phyloP scores from a whole-genome alignment of 2,888 invertebrate species.

The Melanophora roralis region DNA sequence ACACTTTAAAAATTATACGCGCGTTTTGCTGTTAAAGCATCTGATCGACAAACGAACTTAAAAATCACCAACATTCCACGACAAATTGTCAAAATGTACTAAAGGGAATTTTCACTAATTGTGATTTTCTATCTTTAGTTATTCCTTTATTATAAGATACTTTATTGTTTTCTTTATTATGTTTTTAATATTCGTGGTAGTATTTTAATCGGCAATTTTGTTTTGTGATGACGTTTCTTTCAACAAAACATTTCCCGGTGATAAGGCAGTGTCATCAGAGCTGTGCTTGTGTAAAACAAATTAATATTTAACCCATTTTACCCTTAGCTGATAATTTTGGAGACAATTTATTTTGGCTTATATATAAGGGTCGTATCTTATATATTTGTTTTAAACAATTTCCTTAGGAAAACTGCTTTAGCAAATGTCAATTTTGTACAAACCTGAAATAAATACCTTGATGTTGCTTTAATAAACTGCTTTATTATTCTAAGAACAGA shows the following conservation, averaged over 20 bases:
- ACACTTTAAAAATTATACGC: constrained; percentile 25
- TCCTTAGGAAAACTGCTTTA: too few species aligned
- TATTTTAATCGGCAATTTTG: constrained; percentile 6
- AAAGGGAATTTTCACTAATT: constrained; percentile 49
- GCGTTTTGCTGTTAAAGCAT: constrained; percentile 14
- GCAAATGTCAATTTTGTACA: too few species aligned
- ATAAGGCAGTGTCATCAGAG: background rate
- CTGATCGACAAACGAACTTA: background rate
- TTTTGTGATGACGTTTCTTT: constrained; percentile 30
- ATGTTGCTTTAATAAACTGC: too few species aligned
- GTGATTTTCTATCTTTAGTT: constrained; percentile 20
- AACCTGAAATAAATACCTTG: too few species aligned
- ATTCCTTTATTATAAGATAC: constrained; percentile 18
- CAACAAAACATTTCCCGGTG: background rate
- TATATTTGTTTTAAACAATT: too few species aligned
- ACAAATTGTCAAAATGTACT: constrained; percentile 59
- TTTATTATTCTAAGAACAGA: too few species aligned
- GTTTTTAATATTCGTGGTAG: constrained; percentile 5
- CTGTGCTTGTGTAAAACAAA: too few species aligned
- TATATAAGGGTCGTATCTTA: too few species aligned
- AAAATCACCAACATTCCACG: constrained; percentile 36
- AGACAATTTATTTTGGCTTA: too few species aligned
- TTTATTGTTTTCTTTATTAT: constrained; percentile 55
- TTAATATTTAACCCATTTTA: too few species aligned
- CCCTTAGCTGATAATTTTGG: too few species aligned